A percentile compares a stretch with the other conserved stretches of the same genome.
These are phyloP conservation scores for Isotomurus palustris DNA, from an alignment of 2,888 invertebrate genomes.

Conservation along the genomic window DNA sequence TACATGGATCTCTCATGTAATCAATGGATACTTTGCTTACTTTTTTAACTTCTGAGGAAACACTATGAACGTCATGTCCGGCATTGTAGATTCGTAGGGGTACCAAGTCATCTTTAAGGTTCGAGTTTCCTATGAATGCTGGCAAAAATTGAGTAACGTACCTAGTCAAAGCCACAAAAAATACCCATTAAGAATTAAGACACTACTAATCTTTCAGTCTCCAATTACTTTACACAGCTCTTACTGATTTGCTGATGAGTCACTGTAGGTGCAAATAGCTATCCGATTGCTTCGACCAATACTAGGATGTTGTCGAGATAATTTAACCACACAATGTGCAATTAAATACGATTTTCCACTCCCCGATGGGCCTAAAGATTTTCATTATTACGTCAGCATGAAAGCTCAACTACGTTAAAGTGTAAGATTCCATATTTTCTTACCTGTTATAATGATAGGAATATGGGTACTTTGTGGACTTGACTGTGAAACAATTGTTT, in stretches of 20 bases:
- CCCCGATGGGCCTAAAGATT: slow-evolving; percentile 64
- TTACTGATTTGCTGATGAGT: slow-evolving; percentile 74
- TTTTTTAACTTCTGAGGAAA: slow-evolving; percentile 64
- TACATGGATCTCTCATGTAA: neutral
- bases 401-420: no score
- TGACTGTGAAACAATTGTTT: neutral
- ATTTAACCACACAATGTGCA: slow-evolving; percentile 61
- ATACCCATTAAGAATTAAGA: neutral
- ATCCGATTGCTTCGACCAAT: slow-evolving; percentile 59
- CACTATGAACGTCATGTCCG: slow-evolving; percentile 72
- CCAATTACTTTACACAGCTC: neutral
- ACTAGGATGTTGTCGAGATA: no score
- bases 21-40: slow-evolving; percentile 50
- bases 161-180: slow-evolving; percentile 12
- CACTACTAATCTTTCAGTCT: neutral
- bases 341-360: slow-evolving; percentile 81
- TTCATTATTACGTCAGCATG: neutral
- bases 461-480: slow-evolving; percentile 52
- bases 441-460: slow-evolving; percentile 65
- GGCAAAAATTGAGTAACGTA: slow-evolving; percentile 72
- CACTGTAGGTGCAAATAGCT: slow-evolving; percentile 78
- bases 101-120: slow-evolving; percentile 53
- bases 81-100: slow-evolving; percentile 73
- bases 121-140: slow-evolving; percentile 59
- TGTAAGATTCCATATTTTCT: no score